A percentile compares a stretch with the other conserved stretches of the same genome.
Evolutionary conservation across 2,113 vertebrate genomes (phyloP).

Genomic region (Rhinoderma darwinii): DNA sequence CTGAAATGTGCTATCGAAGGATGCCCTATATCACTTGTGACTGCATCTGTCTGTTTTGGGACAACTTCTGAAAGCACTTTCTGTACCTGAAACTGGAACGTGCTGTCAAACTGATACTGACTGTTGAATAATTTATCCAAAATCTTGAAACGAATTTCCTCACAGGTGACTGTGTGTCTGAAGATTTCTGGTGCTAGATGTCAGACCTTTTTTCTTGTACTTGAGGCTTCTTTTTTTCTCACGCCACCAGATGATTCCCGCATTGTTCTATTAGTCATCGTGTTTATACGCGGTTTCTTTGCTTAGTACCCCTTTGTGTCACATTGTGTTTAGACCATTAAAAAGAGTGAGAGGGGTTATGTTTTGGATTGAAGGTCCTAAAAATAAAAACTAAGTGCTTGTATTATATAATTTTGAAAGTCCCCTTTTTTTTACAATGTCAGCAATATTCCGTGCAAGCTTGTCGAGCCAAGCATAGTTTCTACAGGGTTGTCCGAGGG

Average conservation of each 20-base stretch:
- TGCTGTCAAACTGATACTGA: slow-evolving; percentile 80
- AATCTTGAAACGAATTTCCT: slow-evolving; percentile 77
- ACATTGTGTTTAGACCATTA: background rate
- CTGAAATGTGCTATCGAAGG: slow-evolving; percentile 31
- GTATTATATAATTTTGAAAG: slow-evolving; percentile 13
- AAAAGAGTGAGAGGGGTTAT: background rate
- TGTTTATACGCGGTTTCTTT: slow-evolving; percentile 17
- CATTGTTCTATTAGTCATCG: slow-evolving; percentile 36
- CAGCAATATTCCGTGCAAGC: background rate
- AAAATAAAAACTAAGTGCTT: background rate
- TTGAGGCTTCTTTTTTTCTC: slow-evolving; percentile 44
- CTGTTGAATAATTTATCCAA: slow-evolving; percentile 78
- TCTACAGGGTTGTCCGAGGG: too few species aligned
- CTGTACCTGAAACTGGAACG: slow-evolving; percentile 76
- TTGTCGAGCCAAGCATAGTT: too few species aligned
- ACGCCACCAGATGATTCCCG: slow-evolving; percentile 42
- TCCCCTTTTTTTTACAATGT: background rate
- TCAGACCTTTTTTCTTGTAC: slow-evolving; percentile 15
- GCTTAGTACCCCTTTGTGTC: slow-evolving; percentile 1
- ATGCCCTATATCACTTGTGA: slow-evolving; percentile 17
- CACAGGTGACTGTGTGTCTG: slow-evolving; percentile 71
- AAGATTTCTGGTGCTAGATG: slow-evolving; percentile 61
- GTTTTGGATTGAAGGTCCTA: background rate
- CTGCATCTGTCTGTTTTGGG: slow-evolving; percentile 40
- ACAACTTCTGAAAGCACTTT: slow-evolving; percentile 52